These are phyloP conservation scores for Oryzias woworae DNA, from an alignment of 2,113 vertebrate species.

Conservation along the genomic window DNA sequence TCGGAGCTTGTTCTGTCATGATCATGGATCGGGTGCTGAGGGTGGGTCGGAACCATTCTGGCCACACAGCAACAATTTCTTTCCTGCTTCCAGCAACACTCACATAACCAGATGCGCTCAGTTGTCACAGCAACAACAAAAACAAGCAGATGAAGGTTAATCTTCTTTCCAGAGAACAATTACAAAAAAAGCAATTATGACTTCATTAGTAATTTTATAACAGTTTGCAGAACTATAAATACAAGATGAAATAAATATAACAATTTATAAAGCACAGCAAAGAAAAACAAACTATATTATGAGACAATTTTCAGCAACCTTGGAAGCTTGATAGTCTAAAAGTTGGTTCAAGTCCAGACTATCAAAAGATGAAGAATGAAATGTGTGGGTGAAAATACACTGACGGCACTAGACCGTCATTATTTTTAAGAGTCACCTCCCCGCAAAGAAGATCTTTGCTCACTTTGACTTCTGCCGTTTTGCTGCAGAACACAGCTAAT, in stretches of 20 bases:
- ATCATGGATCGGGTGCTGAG: slow-evolving; percentile 5
- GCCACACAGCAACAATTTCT: slow-evolving; percentile 25
- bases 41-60: slow-evolving; percentile 7
- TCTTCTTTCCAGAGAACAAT: too few relatives aligned
- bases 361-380: background rate
- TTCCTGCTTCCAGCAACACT: background rate
- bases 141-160: too few relatives aligned
- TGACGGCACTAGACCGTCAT: background rate
- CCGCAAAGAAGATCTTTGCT: background rate
- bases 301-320: too few relatives aligned
- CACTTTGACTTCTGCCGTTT: background rate
- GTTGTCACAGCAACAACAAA: background rate
- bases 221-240: too few relatives aligned
- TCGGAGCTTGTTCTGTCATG: slow-evolving; percentile 14
- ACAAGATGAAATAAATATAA: too few relatives aligned
- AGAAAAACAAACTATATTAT: too few relatives aligned
- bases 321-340: too few relatives aligned
- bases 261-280: too few relatives aligned
- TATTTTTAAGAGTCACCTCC: background rate
- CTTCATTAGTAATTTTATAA: too few relatives aligned
- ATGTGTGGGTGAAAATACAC: background rate
- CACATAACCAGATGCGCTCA: background rate
- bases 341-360: background rate
- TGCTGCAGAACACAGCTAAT: background rate
- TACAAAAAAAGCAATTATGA: too few relatives aligned